Evolutionary conservation across 2,797 vertebrate genomes (phyloP), one percentile per base, ranked within the genome.

Genomic region (Notolabrus celidotus): DNA sequence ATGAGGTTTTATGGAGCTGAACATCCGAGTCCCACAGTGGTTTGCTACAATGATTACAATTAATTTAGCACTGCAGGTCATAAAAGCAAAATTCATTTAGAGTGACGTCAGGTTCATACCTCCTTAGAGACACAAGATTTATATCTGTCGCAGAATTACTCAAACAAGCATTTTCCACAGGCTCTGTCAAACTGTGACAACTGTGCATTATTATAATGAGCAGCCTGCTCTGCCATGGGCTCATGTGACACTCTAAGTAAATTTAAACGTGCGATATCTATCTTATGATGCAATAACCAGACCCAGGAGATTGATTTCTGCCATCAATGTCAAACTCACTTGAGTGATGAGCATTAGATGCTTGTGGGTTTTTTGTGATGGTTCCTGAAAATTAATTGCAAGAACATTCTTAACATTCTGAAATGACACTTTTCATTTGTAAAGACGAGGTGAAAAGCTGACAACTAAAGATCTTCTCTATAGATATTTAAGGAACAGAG

Each of bases 1-100:
- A 77, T 67, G n/a, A 71, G 60, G 49, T 68, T 83, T 86, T 64
- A 79, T 72, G 62, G 67, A 72, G 74, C 25, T 52, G 67, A 79
- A 71, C 67, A 69, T 56, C 46, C 25, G 34, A 17, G 46, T 67
- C 64, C 29, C 11, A 0, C 23, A 23, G 55, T 31, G 50, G 41
- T 23, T 29, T 16, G 16, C 43, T 57, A 45, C 46, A 56, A 63
- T 66, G 14, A 78, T 77, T 52, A 42, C 58, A 63, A 76, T 74
- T 64, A 49, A 77, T 76, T 75, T 16, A 25, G 10, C 15, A 15
- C 38, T 38, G 36, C 20, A 55, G 65, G 51, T 74, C 55, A 51
- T 67, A 67, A 80, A 81, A 75, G 74, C 56, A 70, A 61, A 50
- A 66, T 79, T 73, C 45, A 71, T 33, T 1, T 25, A 52, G 9